Percentiles rank a stretch among this genome's conserved stretches.
Conservation (phyloP, 2,113 vertebrate species). For the Saimiri boliviensis region DNA sequence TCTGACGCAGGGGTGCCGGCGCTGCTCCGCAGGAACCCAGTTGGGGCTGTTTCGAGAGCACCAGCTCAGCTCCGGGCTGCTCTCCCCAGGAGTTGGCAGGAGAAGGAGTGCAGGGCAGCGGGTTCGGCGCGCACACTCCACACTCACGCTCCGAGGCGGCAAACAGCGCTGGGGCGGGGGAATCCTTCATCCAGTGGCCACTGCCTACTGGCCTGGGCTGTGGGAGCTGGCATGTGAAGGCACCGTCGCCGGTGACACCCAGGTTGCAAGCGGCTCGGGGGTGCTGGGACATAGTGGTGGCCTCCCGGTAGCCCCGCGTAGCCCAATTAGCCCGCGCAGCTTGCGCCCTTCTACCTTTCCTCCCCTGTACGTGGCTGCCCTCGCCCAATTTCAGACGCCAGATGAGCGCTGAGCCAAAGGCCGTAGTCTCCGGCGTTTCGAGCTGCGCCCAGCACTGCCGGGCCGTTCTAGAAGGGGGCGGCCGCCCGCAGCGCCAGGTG, state of each 20-base stretch:
- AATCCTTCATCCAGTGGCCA: conserved; percentile 14
- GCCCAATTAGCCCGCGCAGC: not conserved
- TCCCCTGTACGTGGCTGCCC: not conserved
- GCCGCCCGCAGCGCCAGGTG: conserved; percentile 51
- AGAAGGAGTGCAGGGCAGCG: conserved; percentile 15
- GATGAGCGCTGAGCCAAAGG: not conserved
- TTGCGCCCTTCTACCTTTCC: not conserved
- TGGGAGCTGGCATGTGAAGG: not conserved
- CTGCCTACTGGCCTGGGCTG: not conserved
- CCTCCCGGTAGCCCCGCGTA: not conserved
- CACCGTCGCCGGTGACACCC: conserved; percentile 3
- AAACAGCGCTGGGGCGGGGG: not conserved
- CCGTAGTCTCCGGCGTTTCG: not conserved
- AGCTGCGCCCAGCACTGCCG: not conserved
- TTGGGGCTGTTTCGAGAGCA: not conserved
- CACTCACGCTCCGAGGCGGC: conserved; percentile 42
- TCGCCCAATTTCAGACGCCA: not conserved
- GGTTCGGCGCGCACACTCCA: conserved; percentile 45
- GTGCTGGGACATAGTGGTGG: not conserved
- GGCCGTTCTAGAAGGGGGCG: not conserved
- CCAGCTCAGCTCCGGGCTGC: conserved; percentile 2
- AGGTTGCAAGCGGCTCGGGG: not conserved
- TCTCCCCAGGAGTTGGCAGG: conserved; percentile 44
- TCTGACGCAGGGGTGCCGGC: not conserved
- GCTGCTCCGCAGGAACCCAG: not conserved